Conservation (phyloP, 2,797 vertebrate genomes). For the Antrozous pallidus region DNA sequence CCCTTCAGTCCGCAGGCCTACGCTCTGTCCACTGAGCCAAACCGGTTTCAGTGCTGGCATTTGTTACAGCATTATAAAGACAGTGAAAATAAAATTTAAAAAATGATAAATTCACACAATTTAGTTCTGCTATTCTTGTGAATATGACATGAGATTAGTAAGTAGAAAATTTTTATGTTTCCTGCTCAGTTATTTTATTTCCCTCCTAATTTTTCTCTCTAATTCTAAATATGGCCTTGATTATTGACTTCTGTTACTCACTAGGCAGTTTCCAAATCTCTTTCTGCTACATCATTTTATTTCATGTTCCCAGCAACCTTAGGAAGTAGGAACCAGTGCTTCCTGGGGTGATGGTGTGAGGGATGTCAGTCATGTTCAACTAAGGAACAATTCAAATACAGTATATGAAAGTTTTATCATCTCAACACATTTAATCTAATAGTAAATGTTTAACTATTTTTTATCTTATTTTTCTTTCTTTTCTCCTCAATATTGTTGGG, state of each 20-base stretch:
- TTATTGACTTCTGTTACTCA: not conserved
- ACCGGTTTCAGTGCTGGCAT: no score
- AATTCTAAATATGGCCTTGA: constrained; percentile 6
- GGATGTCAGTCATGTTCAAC: not conserved
- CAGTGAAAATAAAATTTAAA: not conserved
- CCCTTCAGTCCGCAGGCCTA: no score
- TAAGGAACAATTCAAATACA: not conserved
- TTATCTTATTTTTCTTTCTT: constrained; percentile 38
- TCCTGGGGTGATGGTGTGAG: not conserved
- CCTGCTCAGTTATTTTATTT: constrained; percentile 5
- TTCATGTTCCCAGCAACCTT: not conserved
- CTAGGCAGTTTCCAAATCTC: not conserved
- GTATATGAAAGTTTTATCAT: not conserved
- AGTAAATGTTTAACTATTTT: constrained; percentile 45
- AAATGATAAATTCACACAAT: not conserved
- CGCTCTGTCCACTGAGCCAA: no score
- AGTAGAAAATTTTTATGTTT: not conserved
- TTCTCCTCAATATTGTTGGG: not conserved
- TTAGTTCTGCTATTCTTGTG: constrained; percentile 15
- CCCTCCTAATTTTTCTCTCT: not conserved
- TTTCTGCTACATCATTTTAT: not conserved
- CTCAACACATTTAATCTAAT: not conserved
- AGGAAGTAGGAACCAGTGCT: not conserved
- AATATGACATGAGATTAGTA: not conserved
- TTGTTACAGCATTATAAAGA: not conserved